phyloP scores from a whole-genome alignment of 2,888 invertebrate genomes.

The Polietes domitor region DNA sequence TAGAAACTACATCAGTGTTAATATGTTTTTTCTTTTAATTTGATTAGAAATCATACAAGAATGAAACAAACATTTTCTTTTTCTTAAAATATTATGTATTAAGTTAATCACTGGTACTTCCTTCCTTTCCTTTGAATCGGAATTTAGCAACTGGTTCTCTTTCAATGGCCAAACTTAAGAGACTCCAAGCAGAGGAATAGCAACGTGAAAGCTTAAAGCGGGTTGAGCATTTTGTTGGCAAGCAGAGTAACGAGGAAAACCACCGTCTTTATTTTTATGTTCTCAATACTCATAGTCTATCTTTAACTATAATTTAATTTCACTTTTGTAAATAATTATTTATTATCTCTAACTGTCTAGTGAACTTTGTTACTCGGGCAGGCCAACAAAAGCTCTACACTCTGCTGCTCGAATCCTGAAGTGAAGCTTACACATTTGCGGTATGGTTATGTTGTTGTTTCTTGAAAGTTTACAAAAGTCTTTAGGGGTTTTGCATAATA shows the following conservation, averaged over 20 bases:
- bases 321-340: conserved; percentile 78
- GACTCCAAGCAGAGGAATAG: not conserved
- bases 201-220: conserved; percentile 31
- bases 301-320: conserved; percentile 61
- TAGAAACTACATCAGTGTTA: too few species aligned
- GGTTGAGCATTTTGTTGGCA: not conserved
- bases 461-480: conserved; percentile 11
- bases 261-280: conserved; percentile 64
- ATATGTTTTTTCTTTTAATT: too few species aligned
- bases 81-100: conserved; percentile 38
- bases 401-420: not conserved
- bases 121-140: too few species aligned
- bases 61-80: too few species aligned
- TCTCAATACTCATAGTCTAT: conserved; percentile 63
- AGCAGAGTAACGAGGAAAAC: conserved; percentile 54
- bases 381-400: not conserved
- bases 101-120: conserved; percentile 32
- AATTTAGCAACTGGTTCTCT: too few species aligned
- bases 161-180: conserved; percentile 44
- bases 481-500: conserved; percentile 70
- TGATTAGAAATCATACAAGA: too few species aligned
- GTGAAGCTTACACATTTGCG: conserved; percentile 1
- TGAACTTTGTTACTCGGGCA: conserved; percentile 57
- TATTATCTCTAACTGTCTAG: conserved; percentile 68
- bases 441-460: conserved; percentile 44